Evolutionary conservation across 2,113 vertebrate species (phyloP).

Genomic region (Vidua chalybeata): DNA sequence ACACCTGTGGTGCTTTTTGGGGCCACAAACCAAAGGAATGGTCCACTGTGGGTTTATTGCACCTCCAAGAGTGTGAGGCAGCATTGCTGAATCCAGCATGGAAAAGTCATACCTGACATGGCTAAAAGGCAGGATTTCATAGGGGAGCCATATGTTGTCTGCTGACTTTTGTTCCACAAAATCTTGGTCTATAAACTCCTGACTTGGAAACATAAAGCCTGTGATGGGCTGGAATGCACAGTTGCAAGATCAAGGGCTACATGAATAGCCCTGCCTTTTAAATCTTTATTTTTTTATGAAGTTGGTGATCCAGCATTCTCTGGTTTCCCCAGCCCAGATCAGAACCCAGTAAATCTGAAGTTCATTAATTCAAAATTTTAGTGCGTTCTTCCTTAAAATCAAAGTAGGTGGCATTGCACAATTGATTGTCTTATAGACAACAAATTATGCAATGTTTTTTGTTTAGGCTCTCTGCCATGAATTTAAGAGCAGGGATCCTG

Average conservation of each 20-base stretch:
- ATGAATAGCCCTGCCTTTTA: background rate
- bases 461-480: background rate
- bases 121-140: background rate
- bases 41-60: background rate
- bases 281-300: background rate
- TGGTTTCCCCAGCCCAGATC: background rate
- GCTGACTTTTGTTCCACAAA: background rate
- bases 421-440: background rate
- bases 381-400: background rate
- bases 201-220: background rate
- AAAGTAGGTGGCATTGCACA: background rate
- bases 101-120: background rate
- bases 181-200: background rate
- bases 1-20: background rate
- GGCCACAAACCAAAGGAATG: background rate
- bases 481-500: background rate
- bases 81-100: background rate
- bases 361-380: background rate
- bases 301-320: background rate
- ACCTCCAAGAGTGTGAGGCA: background rate
- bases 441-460: background rate
- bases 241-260: background rate
- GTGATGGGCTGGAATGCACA: background rate
- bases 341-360: background rate
- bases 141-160: background rate